These are phyloP conservation scores for Pristiophorus japonicus DNA, from an alignment of 2,113 vertebrate species.

Conservation along the genomic window DNA sequence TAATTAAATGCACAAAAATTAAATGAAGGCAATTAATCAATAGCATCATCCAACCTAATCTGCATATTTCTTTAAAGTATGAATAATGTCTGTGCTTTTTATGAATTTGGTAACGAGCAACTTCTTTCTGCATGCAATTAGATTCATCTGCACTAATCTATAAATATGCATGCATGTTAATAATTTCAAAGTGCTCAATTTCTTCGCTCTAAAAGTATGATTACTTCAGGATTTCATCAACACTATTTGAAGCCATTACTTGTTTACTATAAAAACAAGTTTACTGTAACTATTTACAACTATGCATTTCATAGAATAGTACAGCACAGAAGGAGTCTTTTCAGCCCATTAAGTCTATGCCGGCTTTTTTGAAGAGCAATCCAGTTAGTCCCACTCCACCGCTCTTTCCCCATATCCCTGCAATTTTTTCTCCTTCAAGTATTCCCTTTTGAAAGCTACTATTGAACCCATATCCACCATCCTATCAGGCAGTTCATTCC, in stretches of 20 bases:
- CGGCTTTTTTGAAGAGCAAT: too few relatives aligned
- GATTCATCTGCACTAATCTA: background rate
- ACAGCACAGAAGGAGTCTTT: too few relatives aligned
- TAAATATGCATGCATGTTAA: background rate
- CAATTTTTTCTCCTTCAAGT: too few relatives aligned
- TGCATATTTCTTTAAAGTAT: background rate
- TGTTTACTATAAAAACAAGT: background rate
- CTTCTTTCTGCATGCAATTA: background rate
- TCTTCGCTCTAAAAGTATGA: background rate
- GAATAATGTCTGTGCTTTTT: background rate
- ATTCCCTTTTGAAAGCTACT: too few relatives aligned
- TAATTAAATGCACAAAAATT: background rate
- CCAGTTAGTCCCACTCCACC: too few relatives aligned
- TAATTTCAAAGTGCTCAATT: background rate
- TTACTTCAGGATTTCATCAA: background rate
- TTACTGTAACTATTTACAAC: background rate
- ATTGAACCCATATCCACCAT: too few relatives aligned
- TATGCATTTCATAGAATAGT: too few relatives aligned
- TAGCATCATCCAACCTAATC: background rate
- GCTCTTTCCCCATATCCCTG: too few relatives aligned
- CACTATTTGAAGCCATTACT: background rate
- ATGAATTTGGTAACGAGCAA: background rate
- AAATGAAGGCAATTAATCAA: background rate
- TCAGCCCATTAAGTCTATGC: too few relatives aligned
- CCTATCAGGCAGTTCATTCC: too few relatives aligned